These are phyloP conservation scores for Sorex maritimensis DNA, from an alignment of 2,797 vertebrate species.

Conservation along the genomic window DNA sequence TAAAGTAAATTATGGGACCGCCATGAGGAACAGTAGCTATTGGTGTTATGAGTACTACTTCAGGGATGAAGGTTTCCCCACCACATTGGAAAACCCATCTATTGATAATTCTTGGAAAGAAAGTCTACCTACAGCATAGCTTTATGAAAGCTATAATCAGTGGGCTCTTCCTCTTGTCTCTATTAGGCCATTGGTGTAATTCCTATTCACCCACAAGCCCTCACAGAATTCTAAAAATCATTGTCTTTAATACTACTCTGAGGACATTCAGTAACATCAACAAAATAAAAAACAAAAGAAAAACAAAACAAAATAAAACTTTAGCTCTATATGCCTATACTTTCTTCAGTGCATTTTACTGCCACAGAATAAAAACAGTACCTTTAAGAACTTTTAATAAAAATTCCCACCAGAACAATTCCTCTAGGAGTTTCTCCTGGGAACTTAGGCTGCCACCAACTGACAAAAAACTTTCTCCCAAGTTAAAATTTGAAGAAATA, in stretches of 20 bases:
- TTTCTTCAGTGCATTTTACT: neutral
- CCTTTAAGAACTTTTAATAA: neutral
- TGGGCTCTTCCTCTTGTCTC: neutral
- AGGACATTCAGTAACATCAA: neutral
- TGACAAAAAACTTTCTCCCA: neutral
- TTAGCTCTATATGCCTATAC: neutral
- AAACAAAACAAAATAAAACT: neutral
- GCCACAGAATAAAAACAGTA: neutral
- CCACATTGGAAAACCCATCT: neutral
- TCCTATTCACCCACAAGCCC: rapidly evolving
- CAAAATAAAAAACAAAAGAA: too few species aligned
- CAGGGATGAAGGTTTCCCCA: neutral
- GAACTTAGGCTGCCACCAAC: neutral
- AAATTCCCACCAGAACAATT: neutral
- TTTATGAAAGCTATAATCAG: neutral
- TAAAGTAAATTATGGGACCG: neutral
- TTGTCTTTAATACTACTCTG: neutral
- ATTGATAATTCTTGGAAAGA: neutral
- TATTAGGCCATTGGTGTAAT: neutral
- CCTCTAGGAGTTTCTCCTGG: neutral
- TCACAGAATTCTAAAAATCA: neutral
- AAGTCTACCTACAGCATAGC: neutral
- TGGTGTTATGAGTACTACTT: neutral
- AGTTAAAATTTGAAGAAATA: neutral
- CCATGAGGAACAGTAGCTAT: neutral